Evolutionary conservation across 2,113 vertebrate species (phyloP).

Genomic region (Sinocyclocheilus anophthalmus): DNA sequence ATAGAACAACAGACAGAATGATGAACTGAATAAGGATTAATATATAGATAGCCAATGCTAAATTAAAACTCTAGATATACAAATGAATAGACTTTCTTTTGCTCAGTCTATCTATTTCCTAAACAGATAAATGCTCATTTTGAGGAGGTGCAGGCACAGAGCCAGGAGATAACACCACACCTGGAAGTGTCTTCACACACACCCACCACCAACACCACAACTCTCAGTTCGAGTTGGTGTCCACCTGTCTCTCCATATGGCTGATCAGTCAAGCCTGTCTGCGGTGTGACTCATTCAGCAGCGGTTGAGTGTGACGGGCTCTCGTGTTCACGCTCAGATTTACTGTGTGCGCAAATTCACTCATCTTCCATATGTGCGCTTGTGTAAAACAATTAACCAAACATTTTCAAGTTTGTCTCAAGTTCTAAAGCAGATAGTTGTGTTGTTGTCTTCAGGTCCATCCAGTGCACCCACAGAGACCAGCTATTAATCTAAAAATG

Average conservation of each 20-base stretch:
- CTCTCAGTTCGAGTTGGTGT: not conserved
- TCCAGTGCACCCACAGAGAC: not conserved
- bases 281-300: not conserved
- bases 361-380: constrained; percentile 1
- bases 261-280: constrained; percentile 7
- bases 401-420: not conserved
- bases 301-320: not conserved
- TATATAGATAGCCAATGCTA: not conserved
- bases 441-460: not conserved
- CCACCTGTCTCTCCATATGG: constrained; percentile 30
- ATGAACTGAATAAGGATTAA: too few species aligned
- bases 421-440: not conserved
- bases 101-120: not conserved
- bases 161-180: constrained; percentile 7
- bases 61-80: not conserved
- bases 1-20: not conserved
- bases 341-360: not conserved
- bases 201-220: not conserved
- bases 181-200: constrained; percentile 17
- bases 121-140: not conserved
- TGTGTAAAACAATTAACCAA: not conserved
- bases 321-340: not conserved
- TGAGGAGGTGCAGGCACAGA: not conserved
- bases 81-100: not conserved
- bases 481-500: not conserved